Base-by-base conservation (phyloP, 1,140 invertebrate species). In the Asbolus verrucosus region DNA sequence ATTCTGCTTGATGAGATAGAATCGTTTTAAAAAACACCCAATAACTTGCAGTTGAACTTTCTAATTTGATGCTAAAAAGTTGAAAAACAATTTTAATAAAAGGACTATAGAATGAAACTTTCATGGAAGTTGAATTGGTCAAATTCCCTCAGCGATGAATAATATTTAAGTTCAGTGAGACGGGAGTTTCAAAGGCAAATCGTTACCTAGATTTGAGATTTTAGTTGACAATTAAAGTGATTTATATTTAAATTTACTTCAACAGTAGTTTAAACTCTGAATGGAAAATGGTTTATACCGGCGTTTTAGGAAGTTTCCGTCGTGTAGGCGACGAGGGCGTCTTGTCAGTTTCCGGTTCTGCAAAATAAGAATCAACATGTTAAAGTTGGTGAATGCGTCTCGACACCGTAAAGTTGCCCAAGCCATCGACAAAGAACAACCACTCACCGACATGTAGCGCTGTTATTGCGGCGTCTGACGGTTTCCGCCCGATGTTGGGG, bases 261-360 rank as follows among this genome's bases (percentile, higher is more conserved):
- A 13, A 54, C 24, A 21, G n/a, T 54, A 30, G 15, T 54, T 50
- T 50, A 50, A 50, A 50, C 1, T 50, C 43, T 50, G 43, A 50
- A 54, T 54, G 46, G 46, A 54, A 65, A 73, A 62, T 39, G 24
- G 73, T 86, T 92, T 93, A 93, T 94, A 94, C 92, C 91, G 94
- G 94, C 84, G 93, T 94, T 89, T 94, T 94, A 83, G 94, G 94
- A 83, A 95, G 87, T 90, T 94, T 95, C 87, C 93, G 88, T 86
- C 93, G 88, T 74, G 92, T 94, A 77, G 93, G 92, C 78, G 92
- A 94, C 71, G 91, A 90, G 75, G 91, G 92, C 73, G 90, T 88
- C 87, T 93, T 93, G 79, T 93, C 91, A 79, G 86, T 87, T 79
- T 92, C 89, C 46, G 87, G 84, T 83, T 91, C 89, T 91, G 89